These are phyloP conservation scores for Vespertilio murinus DNA, from an alignment of 2,797 vertebrate species.

Conservation along the genomic window DNA sequence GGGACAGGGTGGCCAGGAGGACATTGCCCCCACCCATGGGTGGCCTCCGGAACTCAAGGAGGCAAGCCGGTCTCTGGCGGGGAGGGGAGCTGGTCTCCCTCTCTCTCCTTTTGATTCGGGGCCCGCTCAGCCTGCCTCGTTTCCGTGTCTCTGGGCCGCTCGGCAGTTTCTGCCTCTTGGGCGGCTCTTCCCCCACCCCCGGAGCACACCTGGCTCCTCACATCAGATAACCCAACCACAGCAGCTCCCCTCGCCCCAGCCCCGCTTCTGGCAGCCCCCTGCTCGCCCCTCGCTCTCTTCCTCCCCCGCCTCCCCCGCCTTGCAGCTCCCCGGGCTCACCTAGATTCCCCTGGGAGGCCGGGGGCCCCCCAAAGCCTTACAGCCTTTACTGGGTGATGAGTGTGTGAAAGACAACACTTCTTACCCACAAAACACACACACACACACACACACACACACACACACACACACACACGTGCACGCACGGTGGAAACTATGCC, in stretches of 20 bases:
- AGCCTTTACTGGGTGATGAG: neutral
- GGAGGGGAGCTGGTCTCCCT: neutral
- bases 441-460: neutral
- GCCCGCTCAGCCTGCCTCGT: neutral
- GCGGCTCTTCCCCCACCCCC: conserved; percentile 34
- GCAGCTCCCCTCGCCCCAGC: conserved; percentile 29
- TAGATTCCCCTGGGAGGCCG: neutral
- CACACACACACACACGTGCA: neutral
- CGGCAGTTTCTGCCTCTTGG: conserved; percentile 4
- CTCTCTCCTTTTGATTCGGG: neutral
- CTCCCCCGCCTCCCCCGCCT: neutral
- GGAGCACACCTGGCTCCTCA: conserved; percentile 69
- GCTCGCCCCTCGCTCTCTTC: conserved; percentile 43
- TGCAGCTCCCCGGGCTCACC: conserved; percentile 16
- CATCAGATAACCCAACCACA: conserved; percentile 77
- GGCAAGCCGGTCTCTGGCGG: too few species aligned
- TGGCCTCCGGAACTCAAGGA: neutral
- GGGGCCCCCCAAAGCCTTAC: neutral
- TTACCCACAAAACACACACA: neutral
- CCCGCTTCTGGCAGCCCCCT: neutral
- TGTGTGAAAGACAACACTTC: neutral
- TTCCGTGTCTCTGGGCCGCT: neutral
- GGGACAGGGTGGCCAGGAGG: neutral
- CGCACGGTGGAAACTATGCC: neutral
- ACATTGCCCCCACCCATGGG: neutral